phyloP scores from a whole-genome alignment of 1,140 invertebrate species.

The Sycophaga agraensis region DNA sequence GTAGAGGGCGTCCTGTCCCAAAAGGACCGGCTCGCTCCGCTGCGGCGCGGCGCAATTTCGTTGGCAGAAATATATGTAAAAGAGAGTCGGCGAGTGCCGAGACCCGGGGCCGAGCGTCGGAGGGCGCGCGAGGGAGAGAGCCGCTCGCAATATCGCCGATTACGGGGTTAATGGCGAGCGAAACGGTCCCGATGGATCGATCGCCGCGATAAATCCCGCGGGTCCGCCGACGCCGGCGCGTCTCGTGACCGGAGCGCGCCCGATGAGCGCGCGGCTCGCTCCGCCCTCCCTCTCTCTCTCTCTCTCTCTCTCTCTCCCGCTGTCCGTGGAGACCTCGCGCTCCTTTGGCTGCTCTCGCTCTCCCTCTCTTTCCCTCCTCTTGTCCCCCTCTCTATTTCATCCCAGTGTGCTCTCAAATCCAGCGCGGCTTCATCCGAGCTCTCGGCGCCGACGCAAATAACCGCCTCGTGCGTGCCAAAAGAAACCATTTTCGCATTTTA shows the following conservation, averaged over 20 bases:
- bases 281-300: background rate
- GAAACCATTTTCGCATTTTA: too few species aligned
- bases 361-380: too few species aligned
- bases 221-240: slow-evolving; percentile 28
- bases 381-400: too few species aligned
- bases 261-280: slow-evolving; percentile 2
- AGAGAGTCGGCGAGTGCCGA: background rate
- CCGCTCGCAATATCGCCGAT: slow-evolving; percentile 11
- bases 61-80: slow-evolving; percentile 6
- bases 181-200: slow-evolving; percentile 29
- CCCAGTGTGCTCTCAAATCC: too few species aligned
- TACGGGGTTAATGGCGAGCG: slow-evolving; percentile 33
- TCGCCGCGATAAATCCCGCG: slow-evolving; percentile 34
- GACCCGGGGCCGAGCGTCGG: background rate
- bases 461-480: too few species aligned
- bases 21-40: background rate
- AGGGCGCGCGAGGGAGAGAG: slow-evolving; percentile 7
- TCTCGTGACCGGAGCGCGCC: slow-evolving; percentile 28
- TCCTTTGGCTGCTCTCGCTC: too few species aligned
- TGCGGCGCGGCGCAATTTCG: slow-evolving; percentile 9
- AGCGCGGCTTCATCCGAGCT: too few species aligned
- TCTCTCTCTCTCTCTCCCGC: too few species aligned
- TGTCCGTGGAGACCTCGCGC: too few species aligned
- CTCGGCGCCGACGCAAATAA: too few species aligned
- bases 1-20: too few species aligned